Base-by-base conservation (phyloP, 2,888 invertebrate species). In the Microplitis manilae region DNA sequence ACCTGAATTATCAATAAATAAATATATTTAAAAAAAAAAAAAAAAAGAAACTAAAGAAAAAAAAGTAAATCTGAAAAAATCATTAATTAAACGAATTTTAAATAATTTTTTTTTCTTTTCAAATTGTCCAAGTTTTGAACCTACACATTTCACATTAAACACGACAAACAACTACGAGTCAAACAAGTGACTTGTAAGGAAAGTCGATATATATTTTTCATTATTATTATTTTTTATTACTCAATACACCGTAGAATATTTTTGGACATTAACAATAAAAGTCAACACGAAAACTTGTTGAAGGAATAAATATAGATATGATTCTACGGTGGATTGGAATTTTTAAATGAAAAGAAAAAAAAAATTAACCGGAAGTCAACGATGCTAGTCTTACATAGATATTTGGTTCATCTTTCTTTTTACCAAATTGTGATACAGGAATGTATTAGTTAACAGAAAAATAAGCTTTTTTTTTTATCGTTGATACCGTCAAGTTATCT, bases 371-470 rank as follows among this genome's bases (percentile, higher is more conserved):
- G 40, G 15, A 39, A 75, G 69, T 80, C 77, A 75, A 76, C 74
- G 76, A 79, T 77, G 77, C 78, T 69, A 77, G 65, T 75, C 71
- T 78, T 79, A 68, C 40, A 20, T 76, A 68, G 64, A 75, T 73
- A 74, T 77, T 81, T 78, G 68, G 72, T 77, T 76, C 62, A 78
- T 76, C 30, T 30, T 30, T 30, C 30, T 75, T 5, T 77, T 75
- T 80, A 81, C 76, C 76, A 80, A 80, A 80, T 85, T 79, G 78
- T 82, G 82, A 84, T 83, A 82, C 85, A 85, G 86, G 87, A 86
- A 87, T 86, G 86, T 86, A 84, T 85, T 81, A 83, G 85, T 83
- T 85, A 79, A 81, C 84, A 85, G 84, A 86, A 84, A 79, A 77
- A 79, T 81, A 82, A 81, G 78, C 1, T 81, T 79, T 80, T 75